Evolutionary conservation across 2,797 vertebrate genomes (phyloP).

Genomic region (Neosalanx taihuensis): DNA sequence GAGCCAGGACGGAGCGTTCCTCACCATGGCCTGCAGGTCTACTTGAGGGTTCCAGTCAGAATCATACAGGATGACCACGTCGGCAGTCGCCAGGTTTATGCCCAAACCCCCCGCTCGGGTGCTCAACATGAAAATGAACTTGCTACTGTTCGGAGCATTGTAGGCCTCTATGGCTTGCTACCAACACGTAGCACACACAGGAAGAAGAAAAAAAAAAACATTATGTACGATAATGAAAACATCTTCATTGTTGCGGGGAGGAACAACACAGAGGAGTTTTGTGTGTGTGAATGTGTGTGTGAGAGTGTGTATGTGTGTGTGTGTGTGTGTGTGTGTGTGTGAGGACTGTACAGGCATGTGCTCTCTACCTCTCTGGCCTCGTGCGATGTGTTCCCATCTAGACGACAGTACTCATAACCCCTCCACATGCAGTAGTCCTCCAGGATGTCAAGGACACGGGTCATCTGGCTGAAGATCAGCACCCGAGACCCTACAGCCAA

Average conservation of each 20-base stretch:
- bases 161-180: slow-evolving; percentile 74
- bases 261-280: too few species aligned
- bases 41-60: slow-evolving; percentile 91
- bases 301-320: too few species aligned
- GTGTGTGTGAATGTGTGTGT: too few species aligned
- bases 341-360: background rate
- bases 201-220: slow-evolving; percentile 53
- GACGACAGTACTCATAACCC: slow-evolving; percentile 82
- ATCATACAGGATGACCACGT: slow-evolving; percentile 86
- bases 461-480: slow-evolving; percentile 89
- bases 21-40: slow-evolving; percentile 87
- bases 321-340: too few species aligned
- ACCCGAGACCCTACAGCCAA: slow-evolving; percentile 75
- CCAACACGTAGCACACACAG: slow-evolving; percentile 28
- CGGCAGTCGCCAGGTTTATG: slow-evolving; percentile 87
- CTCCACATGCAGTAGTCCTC: slow-evolving; percentile 92
- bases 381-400: slow-evolving; percentile 88
- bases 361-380: slow-evolving; percentile 81
- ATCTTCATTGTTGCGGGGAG: background rate
- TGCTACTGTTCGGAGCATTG: slow-evolving; percentile 81
- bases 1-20: background rate
- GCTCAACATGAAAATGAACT: slow-evolving; percentile 88
- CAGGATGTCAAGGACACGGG: slow-evolving; percentile 84
- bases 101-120: slow-evolving; percentile 86
- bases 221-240: background rate